Base-by-base conservation (phyloP, 1,140 invertebrate genomes). In the Paracyclopina nana region DNA sequence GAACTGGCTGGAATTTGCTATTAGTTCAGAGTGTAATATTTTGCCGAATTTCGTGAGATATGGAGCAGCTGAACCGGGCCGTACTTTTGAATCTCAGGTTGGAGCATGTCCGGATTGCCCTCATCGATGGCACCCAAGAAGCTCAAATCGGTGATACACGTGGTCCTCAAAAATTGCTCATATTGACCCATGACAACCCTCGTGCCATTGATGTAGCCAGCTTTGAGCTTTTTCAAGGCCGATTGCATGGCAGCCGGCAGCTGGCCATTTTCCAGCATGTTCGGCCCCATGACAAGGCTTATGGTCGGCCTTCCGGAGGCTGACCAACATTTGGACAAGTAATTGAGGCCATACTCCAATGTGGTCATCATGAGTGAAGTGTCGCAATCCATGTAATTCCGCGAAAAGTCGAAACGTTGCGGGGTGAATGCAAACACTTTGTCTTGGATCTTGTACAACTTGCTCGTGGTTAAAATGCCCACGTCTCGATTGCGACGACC, bases 371-470 rank as follows among this genome's bases (percentile, higher is more conserved):
- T 40, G 22, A 52, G 38, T 9, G 18, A 42, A n/a, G 41, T 44
- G 18, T 52, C 50, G 24, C 6, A 27, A 40, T 54, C 46, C 24
- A 31, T 54, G 26, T 54, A 40, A 27, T 53, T 53, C 24, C 45
- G 9, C 22, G 30, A 16, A 16, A 34, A 11, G 22, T 46, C 29
- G 11, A 53, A 54, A 0, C 30, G 22, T 24, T 97, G 90, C 31
- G 94, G 94, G 8, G 90, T 96, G 64, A 98, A 99, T 1, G 90
- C 91, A 67, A 96, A 91, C 57, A 96, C 91, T 61, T 82, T 76
- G 66, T 96, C 86, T 57, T 94, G 83, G 16, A 98, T 68, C 9
- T 85, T 82, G 65, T 98, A 99, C 28, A 99, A 66, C 71, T 96
- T 96, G 66, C 91, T 96, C n/a, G 94, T 99, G 62, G 87, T 14